A percentile compares a stretch with the other conserved stretches of the same genome.
phyloP scores from a whole-genome alignment of 1,140 invertebrate species.

The Epicauta chinensis region DNA sequence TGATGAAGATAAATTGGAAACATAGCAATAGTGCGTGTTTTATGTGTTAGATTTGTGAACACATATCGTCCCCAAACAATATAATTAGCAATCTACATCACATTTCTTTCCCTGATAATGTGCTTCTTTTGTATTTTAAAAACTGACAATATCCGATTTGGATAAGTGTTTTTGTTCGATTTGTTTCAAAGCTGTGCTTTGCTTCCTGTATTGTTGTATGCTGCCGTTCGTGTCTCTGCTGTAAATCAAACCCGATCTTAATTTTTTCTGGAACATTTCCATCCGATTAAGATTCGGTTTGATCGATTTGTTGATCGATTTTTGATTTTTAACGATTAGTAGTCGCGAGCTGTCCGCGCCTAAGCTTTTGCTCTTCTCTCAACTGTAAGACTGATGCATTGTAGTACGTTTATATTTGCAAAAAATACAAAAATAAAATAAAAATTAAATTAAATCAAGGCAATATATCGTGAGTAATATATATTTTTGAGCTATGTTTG shows the following conservation, averaged over 20 bases:
- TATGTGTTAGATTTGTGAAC: slow-evolving; percentile 27
- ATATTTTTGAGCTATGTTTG: slow-evolving; percentile 42
- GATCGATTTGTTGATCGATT: too few species aligned
- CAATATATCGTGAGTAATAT: slow-evolving; percentile 38
- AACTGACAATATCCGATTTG: too few species aligned
- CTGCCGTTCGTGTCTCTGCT: too few species aligned
- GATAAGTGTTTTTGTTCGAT: too few species aligned
- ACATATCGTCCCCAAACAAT: slow-evolving; percentile 27
- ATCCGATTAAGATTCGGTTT: too few species aligned
- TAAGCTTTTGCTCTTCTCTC: slow-evolving; percentile 20
- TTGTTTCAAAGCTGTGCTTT: too few species aligned
- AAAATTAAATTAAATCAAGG: slow-evolving; percentile 36
- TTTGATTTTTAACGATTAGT: slow-evolving; percentile 5
- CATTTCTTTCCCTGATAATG: slow-evolving; percentile 36
- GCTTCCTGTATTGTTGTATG: too few species aligned
- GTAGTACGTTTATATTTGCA: slow-evolving; percentile 37
- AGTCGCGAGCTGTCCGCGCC: slow-evolving; percentile 13
- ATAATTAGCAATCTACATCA: neutral
- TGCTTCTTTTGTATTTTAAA: slow-evolving; percentile 32
- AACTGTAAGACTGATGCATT: slow-evolving; percentile 40
- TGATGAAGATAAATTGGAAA: too few species aligned
- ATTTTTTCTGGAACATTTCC: too few species aligned
- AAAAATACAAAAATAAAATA: slow-evolving; percentile 32
- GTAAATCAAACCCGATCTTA: too few species aligned
- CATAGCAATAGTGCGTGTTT: slow-evolving; percentile 42